Conservation (phyloP, 2,113 vertebrate species). For the Anolis sagrei region DNA sequence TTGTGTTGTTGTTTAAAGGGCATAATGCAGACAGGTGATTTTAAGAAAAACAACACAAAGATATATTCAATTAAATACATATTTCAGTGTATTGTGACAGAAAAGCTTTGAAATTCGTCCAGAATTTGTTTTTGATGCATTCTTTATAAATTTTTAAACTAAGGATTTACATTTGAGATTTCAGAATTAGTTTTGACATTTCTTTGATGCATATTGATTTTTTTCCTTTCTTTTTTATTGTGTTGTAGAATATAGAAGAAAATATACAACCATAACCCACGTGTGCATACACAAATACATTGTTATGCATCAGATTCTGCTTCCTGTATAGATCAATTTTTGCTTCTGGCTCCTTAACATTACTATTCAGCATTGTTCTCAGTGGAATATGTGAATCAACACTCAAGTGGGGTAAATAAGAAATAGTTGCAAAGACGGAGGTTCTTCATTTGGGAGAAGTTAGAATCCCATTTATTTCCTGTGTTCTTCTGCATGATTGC, state of each 20-base stretch:
- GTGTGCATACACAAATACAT: background rate
- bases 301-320: background rate
- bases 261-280: background rate
- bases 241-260: background rate
- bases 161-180: conserved; percentile 25
- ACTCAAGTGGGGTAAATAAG: background rate
- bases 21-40: background rate
- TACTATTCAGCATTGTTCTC: background rate
- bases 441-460: background rate
- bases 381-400: background rate
- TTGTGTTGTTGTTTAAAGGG: background rate
- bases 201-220: conserved; percentile 22
- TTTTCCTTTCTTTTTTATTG: background rate
- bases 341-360: background rate
- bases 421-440: background rate
- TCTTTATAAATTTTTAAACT: conserved; percentile 16
- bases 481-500: background rate
- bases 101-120: conserved; percentile 2
- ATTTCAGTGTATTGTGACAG: conserved; percentile 11
- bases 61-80: conserved; percentile 1
- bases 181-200: conserved; percentile 1
- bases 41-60: background rate
- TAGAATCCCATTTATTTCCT: background rate
- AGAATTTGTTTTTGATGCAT: conserved; percentile 16
- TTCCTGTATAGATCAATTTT: background rate